Base-by-base conservation (phyloP, 2,888 invertebrate species). In the Cataglyphis rosenhaueri region DNA sequence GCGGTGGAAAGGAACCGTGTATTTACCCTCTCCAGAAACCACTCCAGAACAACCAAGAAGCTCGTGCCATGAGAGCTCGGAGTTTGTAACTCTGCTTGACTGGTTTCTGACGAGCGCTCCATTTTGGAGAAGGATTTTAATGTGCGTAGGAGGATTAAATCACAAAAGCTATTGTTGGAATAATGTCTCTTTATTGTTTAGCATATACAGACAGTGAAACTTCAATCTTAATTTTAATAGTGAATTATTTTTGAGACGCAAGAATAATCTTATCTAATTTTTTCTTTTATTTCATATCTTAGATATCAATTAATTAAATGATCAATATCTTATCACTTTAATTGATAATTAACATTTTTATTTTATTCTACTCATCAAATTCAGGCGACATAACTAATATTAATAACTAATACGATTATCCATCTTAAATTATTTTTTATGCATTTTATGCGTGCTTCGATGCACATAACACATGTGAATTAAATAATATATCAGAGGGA, bases 1-100 rank as follows among this genome's bases (percentile, higher is more conserved):
- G 21, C 2, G 1, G 9, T 55, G 55, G 55, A 74, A 48, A 61
- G 82, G 52, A 68, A 62, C 71, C 82, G 82, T 79, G 81, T 84
- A 83, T 87, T 88, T 89, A 87, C 85, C 73, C 82, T 81, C 86
- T 84, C 82, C 76, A 65, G 62, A 74, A 76, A 82, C 73, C 83
- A 83, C 86, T 85, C 79, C 85, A 85, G 85, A 76, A 25, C 76
- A 66, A 73, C 83, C 76, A 82, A 87, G 89, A 86, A 88, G 87
- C 88, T 88, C 88, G 89, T 87, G 88, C 89, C 87, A 71, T 35
- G 52, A 57, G 68, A 81, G 75, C 65, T 74, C 79, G 74, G 65
- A 62, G 83, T 87, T 83, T 87, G 79, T 55, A 57, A 71, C 64
- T 71, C 59, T 29, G 73, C 71, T 32, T 41, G 78, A 81, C 64